Base-by-base conservation (phyloP, 2,797 vertebrate species). In the Botia almorhae region DNA sequence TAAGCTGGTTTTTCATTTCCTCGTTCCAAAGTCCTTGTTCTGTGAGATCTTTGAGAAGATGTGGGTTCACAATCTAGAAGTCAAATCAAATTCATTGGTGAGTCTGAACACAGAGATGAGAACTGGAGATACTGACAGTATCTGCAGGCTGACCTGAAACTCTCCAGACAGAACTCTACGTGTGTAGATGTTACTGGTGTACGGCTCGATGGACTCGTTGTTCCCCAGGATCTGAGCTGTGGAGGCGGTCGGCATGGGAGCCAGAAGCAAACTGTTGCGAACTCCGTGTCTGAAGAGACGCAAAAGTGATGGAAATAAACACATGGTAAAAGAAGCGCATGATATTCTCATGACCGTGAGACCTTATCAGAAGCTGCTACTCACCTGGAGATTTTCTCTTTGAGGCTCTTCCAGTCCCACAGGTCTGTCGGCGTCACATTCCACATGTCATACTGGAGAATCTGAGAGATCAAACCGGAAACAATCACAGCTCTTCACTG, bases 361-460 rank as follows among this genome's bases (percentile, higher is more conserved):
- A 50, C 12, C 11, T 36, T 0, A 43, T 21, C 14, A 74, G 17
- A 65, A 36, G 14, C 26, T 17, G 4, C 1, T 8, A 81, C 95
- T 93, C 87, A 96, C 92, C 93, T 93, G 12, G 96, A 94, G 75
- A 99, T 98, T 90, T 96, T 98, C 88, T 96, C 95, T 89, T 98
- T 98, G 3, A 99, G 88, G 58, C 88, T 82, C 29, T 91, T 92
- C 98, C 98, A 99, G 91, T 99, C 96, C 93, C 92, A 96, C 0
- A 98, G 92, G 4, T 95, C 93, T 0, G 97, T 96, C 0, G 98
- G 97, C 2, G 89, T 96, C 85, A 94, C 94, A 0, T 94, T 89
- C 98, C 98, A 99, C 98, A 99, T 98, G 88, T 99, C 97, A 12
- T 97, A 96, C 91, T 99, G 98, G 16, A 99, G 94, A 84, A 98